Conservation (phyloP, 2,888 invertebrate genomes). For the Rhamnusium bicolor region DNA sequence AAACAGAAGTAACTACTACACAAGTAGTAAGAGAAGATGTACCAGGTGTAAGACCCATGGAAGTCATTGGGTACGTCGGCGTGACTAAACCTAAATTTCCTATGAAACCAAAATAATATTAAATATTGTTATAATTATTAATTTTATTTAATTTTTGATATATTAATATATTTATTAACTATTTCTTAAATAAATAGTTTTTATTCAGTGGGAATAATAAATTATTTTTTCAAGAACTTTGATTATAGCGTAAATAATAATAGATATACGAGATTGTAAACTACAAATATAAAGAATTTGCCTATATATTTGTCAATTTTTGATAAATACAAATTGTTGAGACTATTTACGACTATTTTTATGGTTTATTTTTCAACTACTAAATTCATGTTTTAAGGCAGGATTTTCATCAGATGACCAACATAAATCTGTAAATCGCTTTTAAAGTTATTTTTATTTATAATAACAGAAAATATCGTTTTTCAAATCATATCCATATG, state of each 20-base stretch:
- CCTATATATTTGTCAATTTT: too few species aligned
- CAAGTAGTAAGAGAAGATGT: constrained; percentile 64
- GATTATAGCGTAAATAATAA: neutral
- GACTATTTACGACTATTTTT: too few species aligned
- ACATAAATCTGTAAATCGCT: too few species aligned
- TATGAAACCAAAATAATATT: constrained; percentile 41
- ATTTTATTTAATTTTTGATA: constrained; percentile 13
- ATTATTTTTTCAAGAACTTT: neutral
- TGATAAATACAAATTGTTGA: too few species aligned
- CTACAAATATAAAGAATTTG: too few species aligned
- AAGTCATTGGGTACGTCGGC: constrained; percentile 71
- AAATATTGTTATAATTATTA: constrained; percentile 10
- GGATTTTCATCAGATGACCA: too few species aligned
- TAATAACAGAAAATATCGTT: too few species aligned
- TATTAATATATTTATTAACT: constrained; percentile 21
- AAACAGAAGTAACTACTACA: constrained; percentile 61
- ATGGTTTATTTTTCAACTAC: too few species aligned
- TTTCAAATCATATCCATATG: too few species aligned
- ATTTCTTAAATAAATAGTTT: constrained; percentile 23
- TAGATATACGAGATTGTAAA: too few species aligned
- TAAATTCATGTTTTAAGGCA: too few species aligned
- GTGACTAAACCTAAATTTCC: constrained; percentile 68
- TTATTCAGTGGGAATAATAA: neutral
- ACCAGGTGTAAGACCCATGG: constrained; percentile 67
- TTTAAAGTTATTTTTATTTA: too few species aligned